A percentile compares a stretch with the other conserved stretches of the same genome.
These are phyloP conservation scores for Drosophila persimilis DNA, from an alignment of 1,140 invertebrate genomes.

Conservation along the genomic window DNA sequence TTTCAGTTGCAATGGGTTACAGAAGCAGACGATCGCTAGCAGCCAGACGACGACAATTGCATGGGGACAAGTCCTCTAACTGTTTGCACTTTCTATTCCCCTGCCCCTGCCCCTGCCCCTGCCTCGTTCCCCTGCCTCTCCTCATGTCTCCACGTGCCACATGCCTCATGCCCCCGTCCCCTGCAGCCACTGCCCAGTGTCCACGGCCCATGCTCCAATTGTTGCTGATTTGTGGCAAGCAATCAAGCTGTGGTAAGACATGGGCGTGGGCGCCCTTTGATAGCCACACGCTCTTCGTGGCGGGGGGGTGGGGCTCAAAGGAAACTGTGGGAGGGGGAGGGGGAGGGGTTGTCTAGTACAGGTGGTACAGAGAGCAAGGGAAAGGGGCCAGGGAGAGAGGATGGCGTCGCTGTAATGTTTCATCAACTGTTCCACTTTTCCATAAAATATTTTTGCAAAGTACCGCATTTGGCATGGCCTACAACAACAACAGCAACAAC, in stretches of 20 bases:
- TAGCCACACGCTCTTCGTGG: slow-evolving; percentile 16
- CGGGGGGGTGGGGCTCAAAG: neutral
- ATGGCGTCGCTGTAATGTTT: slow-evolving; percentile 63
- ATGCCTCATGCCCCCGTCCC: neutral
- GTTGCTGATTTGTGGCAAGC: slow-evolving; percentile 29
- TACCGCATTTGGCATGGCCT: slow-evolving; percentile 69
- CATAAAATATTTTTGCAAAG: slow-evolving; percentile 82
- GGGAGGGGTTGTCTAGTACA: neutral
- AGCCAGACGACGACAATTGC: slow-evolving; percentile 46
- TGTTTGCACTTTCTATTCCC: slow-evolving; percentile 77
- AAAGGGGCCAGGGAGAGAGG: slow-evolving; percentile 5
- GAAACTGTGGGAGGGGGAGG: no score
- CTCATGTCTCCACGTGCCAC: no score
- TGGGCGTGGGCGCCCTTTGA: slow-evolving; percentile 53
- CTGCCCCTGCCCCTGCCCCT: slow-evolving; percentile 37
- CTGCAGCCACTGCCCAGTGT: neutral
- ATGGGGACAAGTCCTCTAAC: slow-evolving; percentile 66
- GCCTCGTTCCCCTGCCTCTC: neutral
- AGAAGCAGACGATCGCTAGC: slow-evolving; percentile 43
- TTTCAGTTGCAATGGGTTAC: slow-evolving; percentile 63
- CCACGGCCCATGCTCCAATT: slow-evolving; percentile 50
- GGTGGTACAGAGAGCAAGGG: neutral
- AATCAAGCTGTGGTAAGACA: slow-evolving; percentile 35
- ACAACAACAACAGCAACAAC: slow-evolving; percentile 31
- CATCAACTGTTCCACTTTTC: slow-evolving; percentile 82